Percentiles rank a stretch among this genome's conserved stretches.
Evolutionary conservation across 2,797 vertebrate genomes (phyloP).

Genomic region (Bucorvus abyssinicus): DNA sequence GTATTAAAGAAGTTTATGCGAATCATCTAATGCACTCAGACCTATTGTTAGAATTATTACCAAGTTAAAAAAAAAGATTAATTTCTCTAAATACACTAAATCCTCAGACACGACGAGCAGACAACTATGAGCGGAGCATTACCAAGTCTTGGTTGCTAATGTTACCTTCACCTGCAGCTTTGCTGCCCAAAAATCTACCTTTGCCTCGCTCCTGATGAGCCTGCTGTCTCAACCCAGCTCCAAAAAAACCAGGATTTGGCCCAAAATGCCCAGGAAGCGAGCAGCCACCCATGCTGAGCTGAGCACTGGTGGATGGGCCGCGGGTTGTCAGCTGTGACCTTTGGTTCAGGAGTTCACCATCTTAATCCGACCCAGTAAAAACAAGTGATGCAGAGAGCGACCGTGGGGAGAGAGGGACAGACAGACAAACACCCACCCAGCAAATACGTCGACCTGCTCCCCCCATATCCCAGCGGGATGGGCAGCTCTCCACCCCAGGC

Average conservation of each 20-base stretch:
- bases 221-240: neutral
- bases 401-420: accelerated
- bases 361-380: neutral
- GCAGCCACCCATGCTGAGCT: neutral
- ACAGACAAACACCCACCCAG: neutral
- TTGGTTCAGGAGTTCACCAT: neutral
- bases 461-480: neutral
- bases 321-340: neutral
- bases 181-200: neutral
- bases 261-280: accelerated
- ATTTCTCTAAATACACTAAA: conserved; percentile 77
- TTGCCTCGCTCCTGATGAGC: neutral
- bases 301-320: neutral
- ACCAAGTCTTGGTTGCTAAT: conserved; percentile 30
- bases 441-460: neutral
- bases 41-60: conserved; percentile 73
- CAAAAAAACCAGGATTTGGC: neutral
- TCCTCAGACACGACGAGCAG: conserved; percentile 59
- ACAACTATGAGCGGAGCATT: conserved; percentile 18
- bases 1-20: conserved; percentile 73
- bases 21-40: conserved; percentile 71
- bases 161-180: conserved; percentile 18
- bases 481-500: neutral
- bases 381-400: accelerated
- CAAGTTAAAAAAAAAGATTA: conserved; percentile 75